These are phyloP conservation scores for Acanthoscelides obtectus DNA, from an alignment of 2,888 invertebrate genomes.

Conservation along the genomic window DNA sequence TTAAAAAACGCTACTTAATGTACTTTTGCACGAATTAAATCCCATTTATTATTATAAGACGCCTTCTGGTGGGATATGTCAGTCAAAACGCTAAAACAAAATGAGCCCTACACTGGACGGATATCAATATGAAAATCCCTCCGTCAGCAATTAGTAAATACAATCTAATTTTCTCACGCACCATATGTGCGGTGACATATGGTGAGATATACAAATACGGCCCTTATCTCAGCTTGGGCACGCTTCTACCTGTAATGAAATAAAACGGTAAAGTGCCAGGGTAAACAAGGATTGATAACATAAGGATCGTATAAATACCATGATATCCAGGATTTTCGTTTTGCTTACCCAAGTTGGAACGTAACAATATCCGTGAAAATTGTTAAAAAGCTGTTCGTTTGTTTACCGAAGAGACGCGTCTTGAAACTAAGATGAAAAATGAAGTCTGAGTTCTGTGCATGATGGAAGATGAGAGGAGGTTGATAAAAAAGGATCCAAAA, in stretches of 20 bases:
- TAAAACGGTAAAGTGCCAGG: constrained; percentile 27
- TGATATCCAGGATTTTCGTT: neutral
- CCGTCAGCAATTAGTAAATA: neutral
- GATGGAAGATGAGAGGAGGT: constrained; percentile 21
- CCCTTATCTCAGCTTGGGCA: constrained; percentile 17
- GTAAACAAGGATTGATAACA: constrained; percentile 43
- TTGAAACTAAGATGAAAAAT: too few species aligned
- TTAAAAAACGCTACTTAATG: too few species aligned
- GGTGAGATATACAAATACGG: constrained; percentile 33
- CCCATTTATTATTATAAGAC: too few species aligned
- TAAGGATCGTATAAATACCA: constrained; percentile 14
- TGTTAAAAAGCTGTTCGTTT: too few species aligned
- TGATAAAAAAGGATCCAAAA: constrained; percentile 24
- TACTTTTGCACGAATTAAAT: too few species aligned
- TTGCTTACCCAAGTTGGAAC: neutral
- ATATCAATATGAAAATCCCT: neutral
- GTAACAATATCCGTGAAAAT: too few species aligned
- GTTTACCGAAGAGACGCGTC: too few species aligned
- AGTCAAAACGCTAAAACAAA: neutral
- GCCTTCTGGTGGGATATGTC: too few species aligned
- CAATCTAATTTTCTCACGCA: constrained; percentile 22
- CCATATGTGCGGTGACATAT: constrained; percentile 37
- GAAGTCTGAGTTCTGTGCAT: constrained; percentile 9
- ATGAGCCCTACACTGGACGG: neutral
- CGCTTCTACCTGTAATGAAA: constrained; percentile 31